These are phyloP conservation scores for Nothocercus julius DNA, from an alignment of 2,113 vertebrate species.

Conservation along the genomic window DNA sequence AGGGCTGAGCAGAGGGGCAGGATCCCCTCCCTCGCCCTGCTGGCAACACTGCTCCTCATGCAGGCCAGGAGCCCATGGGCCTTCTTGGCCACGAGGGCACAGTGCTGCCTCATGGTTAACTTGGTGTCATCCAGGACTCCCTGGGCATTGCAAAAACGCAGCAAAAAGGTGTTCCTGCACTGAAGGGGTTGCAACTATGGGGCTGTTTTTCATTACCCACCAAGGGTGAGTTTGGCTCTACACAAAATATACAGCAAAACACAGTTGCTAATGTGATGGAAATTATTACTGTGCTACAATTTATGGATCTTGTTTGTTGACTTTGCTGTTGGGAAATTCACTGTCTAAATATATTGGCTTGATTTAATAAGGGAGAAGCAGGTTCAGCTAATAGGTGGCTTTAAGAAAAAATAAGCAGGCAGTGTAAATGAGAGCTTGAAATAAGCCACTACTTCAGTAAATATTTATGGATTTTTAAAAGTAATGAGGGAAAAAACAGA, in stretches of 20 bases:
- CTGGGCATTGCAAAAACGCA: not conserved
- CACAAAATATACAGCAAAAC: constrained; percentile 28
- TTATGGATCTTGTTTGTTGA: constrained; percentile 29
- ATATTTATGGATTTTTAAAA: not conserved
- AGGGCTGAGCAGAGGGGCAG: no score
- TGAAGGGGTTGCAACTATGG: constrained; percentile 17
- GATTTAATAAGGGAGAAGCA: constrained; percentile 29
- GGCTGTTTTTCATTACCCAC: not conserved
- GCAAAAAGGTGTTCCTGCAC: not conserved
- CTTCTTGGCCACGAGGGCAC: no score
- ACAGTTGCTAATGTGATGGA: not conserved
- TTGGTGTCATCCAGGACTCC: no score
- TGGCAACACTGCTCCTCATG: no score
- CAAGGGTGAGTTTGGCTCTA: constrained; percentile 5
- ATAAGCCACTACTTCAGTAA: not conserved
- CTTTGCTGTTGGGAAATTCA: constrained; percentile 16
- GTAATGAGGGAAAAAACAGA: not conserved
- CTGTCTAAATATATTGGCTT: constrained; percentile 10
- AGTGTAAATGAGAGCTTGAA: not conserved
- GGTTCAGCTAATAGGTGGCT: not conserved
- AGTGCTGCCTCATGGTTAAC: no score
- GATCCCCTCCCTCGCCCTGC: no score
- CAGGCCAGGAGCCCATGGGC: no score
- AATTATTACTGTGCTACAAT: constrained; percentile 36
- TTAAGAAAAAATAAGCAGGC: not conserved